Conservation (phyloP, 2,797 vertebrate genomes). For the Trematomus bernacchii region DNA sequence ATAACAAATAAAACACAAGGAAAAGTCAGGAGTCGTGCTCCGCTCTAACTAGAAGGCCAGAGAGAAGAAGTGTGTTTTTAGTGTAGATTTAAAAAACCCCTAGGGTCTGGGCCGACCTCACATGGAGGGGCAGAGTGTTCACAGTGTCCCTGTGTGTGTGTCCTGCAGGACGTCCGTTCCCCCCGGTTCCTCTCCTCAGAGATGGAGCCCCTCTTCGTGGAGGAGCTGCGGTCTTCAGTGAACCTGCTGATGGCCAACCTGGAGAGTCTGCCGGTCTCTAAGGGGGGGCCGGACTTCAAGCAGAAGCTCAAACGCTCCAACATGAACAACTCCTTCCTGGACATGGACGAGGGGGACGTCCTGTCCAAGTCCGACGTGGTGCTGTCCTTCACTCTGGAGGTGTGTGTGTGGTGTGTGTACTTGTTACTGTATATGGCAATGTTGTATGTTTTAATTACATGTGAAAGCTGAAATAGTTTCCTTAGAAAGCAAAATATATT, state of each 20-base stretch:
- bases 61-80: too few relatives aligned
- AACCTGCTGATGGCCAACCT: constrained; percentile 97
- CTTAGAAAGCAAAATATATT: not conserved
- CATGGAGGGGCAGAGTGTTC: too few relatives aligned
- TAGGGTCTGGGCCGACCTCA: too few relatives aligned
- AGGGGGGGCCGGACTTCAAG: constrained; percentile 94
- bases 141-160: too few relatives aligned
- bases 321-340: constrained; percentile 93
- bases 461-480: not conserved
- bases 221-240: constrained; percentile 94
- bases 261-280: constrained; percentile 97
- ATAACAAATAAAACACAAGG: too few relatives aligned
- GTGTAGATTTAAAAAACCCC: too few relatives aligned
- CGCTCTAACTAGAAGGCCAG: too few relatives aligned
- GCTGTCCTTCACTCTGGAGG: constrained; percentile 95
- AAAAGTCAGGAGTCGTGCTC: too few relatives aligned
- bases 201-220: constrained; percentile 94
- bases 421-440: not conserved
- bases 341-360: constrained; percentile 94
- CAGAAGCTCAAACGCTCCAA: constrained; percentile 94
- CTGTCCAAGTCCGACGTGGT: constrained; percentile 96
- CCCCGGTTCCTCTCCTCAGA: constrained; percentile 90
- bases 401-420: not conserved
- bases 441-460: not conserved
- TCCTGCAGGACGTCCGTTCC: constrained; percentile 89